Evolutionary conservation across 2,888 invertebrate species (phyloP), one percentile per base, ranked within the genome.

Genomic region (Ophion ventricosus): DNA sequence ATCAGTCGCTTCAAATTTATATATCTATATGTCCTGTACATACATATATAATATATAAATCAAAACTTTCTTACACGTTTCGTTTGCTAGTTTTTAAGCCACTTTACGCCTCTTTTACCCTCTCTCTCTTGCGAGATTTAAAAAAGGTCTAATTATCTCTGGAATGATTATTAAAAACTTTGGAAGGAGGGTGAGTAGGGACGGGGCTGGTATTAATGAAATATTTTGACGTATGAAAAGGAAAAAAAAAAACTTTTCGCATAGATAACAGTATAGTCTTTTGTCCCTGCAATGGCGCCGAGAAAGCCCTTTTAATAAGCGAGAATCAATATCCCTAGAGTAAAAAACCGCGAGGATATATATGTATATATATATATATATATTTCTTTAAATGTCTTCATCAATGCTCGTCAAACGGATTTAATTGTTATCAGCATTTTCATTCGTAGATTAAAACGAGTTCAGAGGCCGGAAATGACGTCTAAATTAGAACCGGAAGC

Each of bases 81-180:
- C 29, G 54, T 54, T 72, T 49, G 63, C 63, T 59, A 23, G 7
- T 82, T 85, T 81, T 59, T 23, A 17, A 8, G 57, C 40, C 69
- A 40, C 43, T 67, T 64, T 82, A 49, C 54, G 83, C 87, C 72
- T 83, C 74, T 87, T 83, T 84, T 78, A 77, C 80, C 59, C 20
- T 79, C 35, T 7, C 35, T 35, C 35, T 87, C 83, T 83, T 80
- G 14, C 66, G 70, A 43, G 56, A 10, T 40, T 17, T 25, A 70
- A 75, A 49, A 79, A 72, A 88, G 82, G 73, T 87, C 78, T 83
- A 88, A 85, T 80, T 57, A 64, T 40, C 40, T 57, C 64, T 92
- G 92, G 91, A 92, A 92, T 92, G 92, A 90, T 91, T 86, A 87
- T 91, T 88, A 72, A 87, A 86, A 88, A 88, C 64, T 84, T 73